Conservation (phyloP, 2,113 vertebrate genomes). For the Takifugu flavidus region DNA sequence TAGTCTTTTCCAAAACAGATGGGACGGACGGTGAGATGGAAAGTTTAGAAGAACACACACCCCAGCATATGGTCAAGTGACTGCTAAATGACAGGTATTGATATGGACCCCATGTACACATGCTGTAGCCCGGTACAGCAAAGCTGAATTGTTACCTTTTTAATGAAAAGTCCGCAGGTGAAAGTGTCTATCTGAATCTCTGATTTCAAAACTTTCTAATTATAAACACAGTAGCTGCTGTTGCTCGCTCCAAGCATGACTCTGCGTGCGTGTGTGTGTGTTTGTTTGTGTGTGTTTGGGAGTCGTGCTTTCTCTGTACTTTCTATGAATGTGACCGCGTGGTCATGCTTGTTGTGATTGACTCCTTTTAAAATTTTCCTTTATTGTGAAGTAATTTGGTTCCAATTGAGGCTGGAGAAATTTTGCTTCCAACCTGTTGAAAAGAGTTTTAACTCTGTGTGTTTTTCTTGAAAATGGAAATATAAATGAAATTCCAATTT, state of each 20-base stretch:
- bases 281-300: conserved; percentile 6
- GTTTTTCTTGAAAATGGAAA: no score
- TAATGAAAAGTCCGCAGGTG: conserved; percentile 59
- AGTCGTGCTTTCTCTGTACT: not conserved
- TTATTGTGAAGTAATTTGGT: no score
- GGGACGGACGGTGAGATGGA: conserved; percentile 41
- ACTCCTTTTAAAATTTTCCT: no score
- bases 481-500: no score
- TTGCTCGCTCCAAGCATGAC: conserved; percentile 47
- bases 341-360: no score
- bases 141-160: conserved; percentile 28
- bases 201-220: conserved; percentile 73
- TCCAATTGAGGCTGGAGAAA: no score
- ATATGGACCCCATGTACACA: not conserved
- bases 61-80: conserved; percentile 21
- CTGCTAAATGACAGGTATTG: not conserved
- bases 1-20: conserved; percentile 22
- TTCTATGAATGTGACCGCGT: not conserved
- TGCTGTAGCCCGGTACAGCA: not conserved
- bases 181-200: conserved; percentile 52
- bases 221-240: conserved; percentile 71
- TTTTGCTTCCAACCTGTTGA: no score
- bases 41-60: conserved; percentile 16
- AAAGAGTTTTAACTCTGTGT: no score
- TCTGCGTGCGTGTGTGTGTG: conserved; percentile 23